Percentiles rank a stretch among this genome's conserved stretches.
phyloP scores from a whole-genome alignment of 53 echinoderm and acorn worm species.

The Henricia sp. region DNA sequence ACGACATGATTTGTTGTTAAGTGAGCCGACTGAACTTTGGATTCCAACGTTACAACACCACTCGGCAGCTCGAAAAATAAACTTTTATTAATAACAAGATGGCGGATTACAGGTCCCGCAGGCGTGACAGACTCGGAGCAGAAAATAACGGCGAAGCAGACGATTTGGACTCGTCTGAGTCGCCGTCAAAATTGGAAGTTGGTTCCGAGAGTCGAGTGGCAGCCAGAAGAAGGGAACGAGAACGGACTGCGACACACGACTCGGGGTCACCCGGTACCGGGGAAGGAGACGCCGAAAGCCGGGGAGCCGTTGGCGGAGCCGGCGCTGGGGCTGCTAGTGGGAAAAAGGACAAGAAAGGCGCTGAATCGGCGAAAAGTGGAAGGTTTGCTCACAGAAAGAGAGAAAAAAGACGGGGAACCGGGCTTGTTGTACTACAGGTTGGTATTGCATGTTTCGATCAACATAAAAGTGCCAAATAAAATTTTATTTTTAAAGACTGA shows the following conservation, averaged over 20 bases:
- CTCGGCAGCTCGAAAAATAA: neutral
- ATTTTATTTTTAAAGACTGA: no score
- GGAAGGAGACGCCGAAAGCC: slow-evolving; percentile 31
- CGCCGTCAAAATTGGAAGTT: slow-evolving; percentile 45
- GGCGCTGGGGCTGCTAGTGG: slow-evolving; percentile 36
- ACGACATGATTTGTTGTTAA: slow-evolving; percentile 4
- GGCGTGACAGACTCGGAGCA: slow-evolving; percentile 33
- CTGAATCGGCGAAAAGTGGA: slow-evolving; percentile 47
- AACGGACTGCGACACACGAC: slow-evolving; percentile 8
- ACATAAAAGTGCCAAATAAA: no score
- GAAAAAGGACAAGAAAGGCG: slow-evolving; percentile 39
- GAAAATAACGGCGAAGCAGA: slow-evolving; percentile 51
- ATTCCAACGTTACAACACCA: neutral
- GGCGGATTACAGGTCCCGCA: slow-evolving; percentile 41
- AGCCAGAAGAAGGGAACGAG: slow-evolving; percentile 59
- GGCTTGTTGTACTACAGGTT: slow-evolving; percentile 74
- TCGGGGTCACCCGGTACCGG: slow-evolving; percentile 29
- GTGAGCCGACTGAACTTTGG: slow-evolving; percentile 2
- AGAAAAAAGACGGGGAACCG: slow-evolving; percentile 77
- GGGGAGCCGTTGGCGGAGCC: slow-evolving; percentile 64
- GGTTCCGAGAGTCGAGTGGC: slow-evolving; percentile 48
- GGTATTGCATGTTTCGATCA: neutral
- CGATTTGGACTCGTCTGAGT: slow-evolving; percentile 23
- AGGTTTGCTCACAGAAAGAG: slow-evolving; percentile 70
- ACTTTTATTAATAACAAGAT: slow-evolving; percentile 44